Evolutionary conservation across 2,888 invertebrate species (phyloP).

Genomic region (Perizoma flavofasciatum): DNA sequence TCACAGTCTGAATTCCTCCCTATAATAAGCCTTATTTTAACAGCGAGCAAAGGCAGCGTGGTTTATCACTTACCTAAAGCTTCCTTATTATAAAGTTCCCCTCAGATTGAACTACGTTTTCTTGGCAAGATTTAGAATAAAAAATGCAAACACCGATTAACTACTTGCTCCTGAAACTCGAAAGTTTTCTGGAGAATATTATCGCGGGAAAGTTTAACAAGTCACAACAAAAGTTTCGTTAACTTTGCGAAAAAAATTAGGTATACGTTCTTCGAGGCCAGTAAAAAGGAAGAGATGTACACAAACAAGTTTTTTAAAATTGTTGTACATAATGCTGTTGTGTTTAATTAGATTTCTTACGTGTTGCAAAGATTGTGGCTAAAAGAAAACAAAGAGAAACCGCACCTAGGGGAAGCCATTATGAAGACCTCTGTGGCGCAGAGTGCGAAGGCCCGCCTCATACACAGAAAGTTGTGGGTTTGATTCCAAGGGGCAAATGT

Average conservation of each 20-base stretch:
- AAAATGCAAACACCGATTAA: conserved; percentile 45
- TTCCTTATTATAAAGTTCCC: conserved; percentile 4
- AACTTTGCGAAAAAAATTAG: conserved; percentile 28
- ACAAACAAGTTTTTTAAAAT: no score
- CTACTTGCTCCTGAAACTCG: conserved; percentile 42
- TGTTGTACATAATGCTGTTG: no score
- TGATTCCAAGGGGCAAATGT: no score
- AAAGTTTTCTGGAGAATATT: conserved; percentile 47
- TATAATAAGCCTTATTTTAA: no score
- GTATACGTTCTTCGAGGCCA: conserved; percentile 8
- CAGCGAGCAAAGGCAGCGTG: no score
- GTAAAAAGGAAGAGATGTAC: no score
- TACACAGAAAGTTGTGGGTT: no score
- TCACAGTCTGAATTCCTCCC: no score
- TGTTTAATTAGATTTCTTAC: not conserved
- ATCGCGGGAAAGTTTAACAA: conserved; percentile 42
- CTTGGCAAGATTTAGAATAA: conserved; percentile 41
- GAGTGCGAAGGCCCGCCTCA: no score
- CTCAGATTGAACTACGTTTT: conserved; percentile 24
- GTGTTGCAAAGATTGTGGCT: conserved; percentile 32
- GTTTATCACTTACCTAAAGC: not conserved
- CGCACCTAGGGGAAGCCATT: conserved; percentile 30
- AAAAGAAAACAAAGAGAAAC: conserved; percentile 35
- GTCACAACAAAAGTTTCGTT: conserved; percentile 38
- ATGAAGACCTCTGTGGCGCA: not conserved